Base-by-base conservation (phyloP, 2,797 vertebrate species). In the Sciurus vulgaris region DNA sequence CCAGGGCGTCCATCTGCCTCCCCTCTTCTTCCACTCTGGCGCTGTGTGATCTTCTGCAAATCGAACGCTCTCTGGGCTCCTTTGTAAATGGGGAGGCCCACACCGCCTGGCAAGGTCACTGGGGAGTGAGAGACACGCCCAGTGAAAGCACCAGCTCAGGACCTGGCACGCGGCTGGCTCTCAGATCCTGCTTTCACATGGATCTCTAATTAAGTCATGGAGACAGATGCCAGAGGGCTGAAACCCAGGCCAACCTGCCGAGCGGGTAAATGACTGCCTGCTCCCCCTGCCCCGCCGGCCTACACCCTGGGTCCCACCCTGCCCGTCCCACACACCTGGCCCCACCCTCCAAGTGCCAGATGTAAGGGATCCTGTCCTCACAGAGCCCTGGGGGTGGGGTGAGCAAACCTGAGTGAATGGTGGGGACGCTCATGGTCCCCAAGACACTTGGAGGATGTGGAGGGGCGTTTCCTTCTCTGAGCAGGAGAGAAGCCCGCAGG, bases 151-250 rank as follows among this genome's bases (percentile, higher is more conserved):
- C 72, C 65, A 38, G 77, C 63, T n/a, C 15, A 7, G 67, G 86
- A 49, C 72, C 82, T 44, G 82, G 92, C 77, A 38, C 89, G 51
- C 0, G 0, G 95, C 2, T 65, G 93, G 87, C 69, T 15, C 65
- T 47, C 0, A 0, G 14, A 59, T 18, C 51, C 20, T 33, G 72
- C 91, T 92, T 95, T 96, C 86, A 24, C 70, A 47, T 2, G n/a
- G 51, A 30, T 33, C 73, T 94, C 73, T 95, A 89, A 97, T 86
- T 86, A 92, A 94, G 96, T 77, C 10, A 0, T 63, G 79, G 85
- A 86, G 88, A 89, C 10, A 33, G 76, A 84, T 20, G 93, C 93
- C 92, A 67, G 78, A 70, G 93, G 86, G 74, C 79, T 3, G 28
- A 63, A 49, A 41, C 63, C 74, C 35, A 22, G 89, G 73, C 73